Base-by-base conservation (phyloP, 2,888 invertebrate species). In the Falcaria lacertinaria region DNA sequence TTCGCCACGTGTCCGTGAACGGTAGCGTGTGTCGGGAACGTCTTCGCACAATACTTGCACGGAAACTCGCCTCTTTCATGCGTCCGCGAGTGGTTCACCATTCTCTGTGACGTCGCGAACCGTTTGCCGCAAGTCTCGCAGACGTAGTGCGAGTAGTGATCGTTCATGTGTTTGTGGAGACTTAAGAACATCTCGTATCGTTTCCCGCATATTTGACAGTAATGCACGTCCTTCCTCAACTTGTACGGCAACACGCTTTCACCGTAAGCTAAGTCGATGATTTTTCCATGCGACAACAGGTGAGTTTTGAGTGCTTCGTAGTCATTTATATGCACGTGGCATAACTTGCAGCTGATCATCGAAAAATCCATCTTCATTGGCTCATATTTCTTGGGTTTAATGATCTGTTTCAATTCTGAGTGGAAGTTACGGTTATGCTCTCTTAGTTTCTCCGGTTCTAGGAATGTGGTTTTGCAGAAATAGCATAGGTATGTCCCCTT, bases 61-160 rank as follows among this genome's bases (percentile, higher is more conserved):
- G 80, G 79, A 19, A 87, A 89, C 1, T 64, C 69, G 0, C 87
- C 80, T 8, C 74, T 58, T 47, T 82, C 80, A 47, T 89, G 89
- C 0, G 85, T 86, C 4, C 79, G 63, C 0, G 77, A 67, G 45
- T 89, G 89, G 41, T 84, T 87, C 4, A 83, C 64, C 85, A 89
- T 80, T 19, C 89, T 57, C 43, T 85, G 86, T 0, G 75, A 72
- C 0, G 88, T 88, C 0, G 80, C 86, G 42, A 88, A 88, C 1
- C 79, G 54, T 52, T 88, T 88, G 0, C 89, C 89, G 39, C 89
- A 89, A n/a, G 77, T 84, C 49, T 88, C 88, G 36, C 89, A 89
- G 2, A 89, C 85, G 44, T 73, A 86, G 45, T 86, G 85, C 8
- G 86, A 83, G 48, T 80, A 89, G 49, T 89, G 89, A 19, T 81